These are phyloP conservation scores for Eulemur macaco DNA, from an alignment of 2,113 vertebrate genomes.

Conservation along the genomic window DNA sequence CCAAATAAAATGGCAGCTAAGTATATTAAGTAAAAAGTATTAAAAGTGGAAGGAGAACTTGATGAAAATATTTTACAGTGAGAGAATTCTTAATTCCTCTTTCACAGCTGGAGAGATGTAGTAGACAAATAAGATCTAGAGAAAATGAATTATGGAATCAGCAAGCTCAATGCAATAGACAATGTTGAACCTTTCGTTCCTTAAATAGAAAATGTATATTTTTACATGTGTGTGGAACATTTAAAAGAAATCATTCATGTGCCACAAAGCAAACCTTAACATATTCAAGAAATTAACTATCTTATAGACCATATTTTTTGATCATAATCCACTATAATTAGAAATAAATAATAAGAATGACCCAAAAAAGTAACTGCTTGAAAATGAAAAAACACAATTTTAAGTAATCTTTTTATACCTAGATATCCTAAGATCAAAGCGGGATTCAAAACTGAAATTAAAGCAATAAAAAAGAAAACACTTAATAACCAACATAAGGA, in stretches of 20 bases:
- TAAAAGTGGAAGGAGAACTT: background rate
- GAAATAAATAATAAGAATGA: background rate
- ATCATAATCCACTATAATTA: background rate
- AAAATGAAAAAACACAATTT: constrained; percentile 20
- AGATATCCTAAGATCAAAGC: constrained; percentile 1
- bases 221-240: background rate
- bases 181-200: background rate
- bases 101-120: background rate
- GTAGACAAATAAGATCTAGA: background rate
- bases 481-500: background rate
- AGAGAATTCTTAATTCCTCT: background rate
- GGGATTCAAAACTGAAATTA: background rate
- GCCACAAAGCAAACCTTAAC: background rate
- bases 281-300: background rate
- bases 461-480: background rate
- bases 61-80: background rate
- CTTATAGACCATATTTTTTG: background rate
- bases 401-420: background rate
- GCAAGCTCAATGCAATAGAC: background rate
- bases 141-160: background rate
- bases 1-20: background rate
- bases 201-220: background rate
- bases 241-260: background rate
- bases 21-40: background rate
- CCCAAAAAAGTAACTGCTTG: background rate